Evolutionary conservation across 1,140 invertebrate species (phyloP).

Genomic region (Notospermus geniculatus): DNA sequence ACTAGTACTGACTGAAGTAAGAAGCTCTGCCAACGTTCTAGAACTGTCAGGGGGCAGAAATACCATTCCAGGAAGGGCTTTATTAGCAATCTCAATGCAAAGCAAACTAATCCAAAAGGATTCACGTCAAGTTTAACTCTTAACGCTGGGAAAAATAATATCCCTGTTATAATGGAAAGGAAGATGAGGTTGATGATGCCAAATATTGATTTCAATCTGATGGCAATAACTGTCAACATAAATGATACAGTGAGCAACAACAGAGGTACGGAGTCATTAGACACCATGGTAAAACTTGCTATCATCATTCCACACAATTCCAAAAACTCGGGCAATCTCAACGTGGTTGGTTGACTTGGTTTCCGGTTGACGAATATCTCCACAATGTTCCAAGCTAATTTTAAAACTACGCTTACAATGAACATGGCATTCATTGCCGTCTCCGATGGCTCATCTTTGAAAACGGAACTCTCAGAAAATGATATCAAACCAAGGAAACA

Average conservation of each 20-base stretch:
- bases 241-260: constrained; percentile 38
- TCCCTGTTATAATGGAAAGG: constrained; percentile 28
- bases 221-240: constrained; percentile 34
- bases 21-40: constrained; percentile 47
- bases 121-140: constrained; percentile 30
- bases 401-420: constrained; percentile 36
- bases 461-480: constrained; percentile 34
- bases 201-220: constrained; percentile 44
- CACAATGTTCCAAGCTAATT: constrained; percentile 40
- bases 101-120: constrained; percentile 41
- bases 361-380: constrained; percentile 31
- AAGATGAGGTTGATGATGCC: constrained; percentile 33
- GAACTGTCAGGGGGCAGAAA: constrained; percentile 38
- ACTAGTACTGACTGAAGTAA: constrained; percentile 32
- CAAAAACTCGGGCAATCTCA: constrained; percentile 30
- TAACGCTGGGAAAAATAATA: constrained; percentile 34
- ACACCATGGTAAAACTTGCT: constrained; percentile 35
- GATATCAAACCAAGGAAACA: constrained; percentile 46
- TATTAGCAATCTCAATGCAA: constrained; percentile 41
- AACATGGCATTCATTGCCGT: constrained; percentile 46
- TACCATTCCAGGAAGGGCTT: constrained; percentile 45
- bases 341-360: constrained; percentile 26
- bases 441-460: constrained; percentile 32
- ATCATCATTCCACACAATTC: constrained; percentile 46
- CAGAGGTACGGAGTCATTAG: constrained; percentile 32